Evolutionary conservation across 1,140 invertebrate genomes (phyloP).

Genomic region (Cylas formicarius): DNA sequence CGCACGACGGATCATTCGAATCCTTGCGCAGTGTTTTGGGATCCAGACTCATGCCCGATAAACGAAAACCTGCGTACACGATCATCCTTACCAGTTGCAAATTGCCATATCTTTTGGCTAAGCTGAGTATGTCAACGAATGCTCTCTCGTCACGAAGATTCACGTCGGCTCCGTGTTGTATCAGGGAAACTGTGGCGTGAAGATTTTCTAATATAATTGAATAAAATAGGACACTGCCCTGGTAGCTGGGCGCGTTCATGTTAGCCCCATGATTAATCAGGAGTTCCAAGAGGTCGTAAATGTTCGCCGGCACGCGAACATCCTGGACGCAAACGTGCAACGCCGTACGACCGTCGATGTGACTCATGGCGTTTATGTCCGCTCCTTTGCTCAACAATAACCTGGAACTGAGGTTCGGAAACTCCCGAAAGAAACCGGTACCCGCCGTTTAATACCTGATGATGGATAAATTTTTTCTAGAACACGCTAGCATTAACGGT

Average conservation of each 20-base stretch:
- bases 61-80: constrained; percentile 37
- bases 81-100: constrained; percentile 35
- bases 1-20: constrained; percentile 28
- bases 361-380: constrained; percentile 44
- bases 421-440: constrained; percentile 20
- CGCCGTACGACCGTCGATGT: constrained; percentile 41
- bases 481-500: constrained; percentile 55
- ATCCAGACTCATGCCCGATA: constrained; percentile 31
- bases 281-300: constrained; percentile 43
- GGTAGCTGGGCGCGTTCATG: constrained; percentile 44
- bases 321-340: constrained; percentile 48
- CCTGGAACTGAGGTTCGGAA: constrained; percentile 17
- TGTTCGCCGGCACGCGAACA: constrained; percentile 34
- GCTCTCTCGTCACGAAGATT: constrained; percentile 34
- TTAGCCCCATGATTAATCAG: constrained; percentile 43
- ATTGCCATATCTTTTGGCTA: constrained; percentile 41
- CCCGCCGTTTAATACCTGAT: background rate
- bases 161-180: constrained; percentile 38
- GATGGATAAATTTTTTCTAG: constrained; percentile 42
- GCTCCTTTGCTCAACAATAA: constrained; percentile 41
- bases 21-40: constrained; percentile 31
- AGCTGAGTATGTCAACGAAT: constrained; percentile 41
- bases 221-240: constrained; percentile 40
- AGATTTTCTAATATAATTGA: constrained; percentile 31
- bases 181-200: constrained; percentile 27